phyloP scores from a whole-genome alignment of 2,113 vertebrate genomes.

The Phycodurus eques region DNA sequence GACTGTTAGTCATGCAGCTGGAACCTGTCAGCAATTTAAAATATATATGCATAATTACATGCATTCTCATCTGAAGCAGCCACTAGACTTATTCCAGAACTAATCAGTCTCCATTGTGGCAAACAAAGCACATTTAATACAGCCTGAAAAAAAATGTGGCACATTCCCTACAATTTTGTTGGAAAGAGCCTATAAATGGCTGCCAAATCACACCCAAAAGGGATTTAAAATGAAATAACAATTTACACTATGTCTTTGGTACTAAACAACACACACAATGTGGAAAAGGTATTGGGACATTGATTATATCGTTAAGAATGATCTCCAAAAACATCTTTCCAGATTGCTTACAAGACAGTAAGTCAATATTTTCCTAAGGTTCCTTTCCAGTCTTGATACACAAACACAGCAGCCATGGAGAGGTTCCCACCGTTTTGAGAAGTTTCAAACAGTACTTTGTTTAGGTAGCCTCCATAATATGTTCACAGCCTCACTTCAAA shows the following conservation, averaged over 20 bases:
- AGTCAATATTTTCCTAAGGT: neutral
- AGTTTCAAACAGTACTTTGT: slow-evolving; percentile 25
- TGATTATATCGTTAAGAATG: neutral
- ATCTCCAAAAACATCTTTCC: neutral
- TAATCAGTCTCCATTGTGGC: slow-evolving; percentile 22
- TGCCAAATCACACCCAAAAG: neutral
- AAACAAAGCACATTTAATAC: neutral
- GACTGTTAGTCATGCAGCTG: slow-evolving; percentile 12
- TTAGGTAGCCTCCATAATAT: slow-evolving; percentile 34
- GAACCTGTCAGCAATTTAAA: slow-evolving; percentile 6
- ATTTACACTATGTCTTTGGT: neutral
- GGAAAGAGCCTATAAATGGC: neutral
- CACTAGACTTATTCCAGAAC: slow-evolving; percentile 11
- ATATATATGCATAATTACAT: slow-evolving; percentile 18
- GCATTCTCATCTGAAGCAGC: slow-evolving; percentile 18
- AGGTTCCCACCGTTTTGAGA: slow-evolving; percentile 42
- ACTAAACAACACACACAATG: neutral
- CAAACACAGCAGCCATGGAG: slow-evolving; percentile 2
- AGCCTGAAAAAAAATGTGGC: slow-evolving; percentile 3
- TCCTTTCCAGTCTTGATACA: neutral
- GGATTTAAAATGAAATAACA: neutral
- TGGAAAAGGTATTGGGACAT: neutral
- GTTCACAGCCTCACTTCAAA: slow-evolving; percentile 30
- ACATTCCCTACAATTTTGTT: neutral
- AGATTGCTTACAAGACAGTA: neutral